Base-by-base conservation (phyloP, 2,113 vertebrate genomes). In the Micromys minutus region DNA sequence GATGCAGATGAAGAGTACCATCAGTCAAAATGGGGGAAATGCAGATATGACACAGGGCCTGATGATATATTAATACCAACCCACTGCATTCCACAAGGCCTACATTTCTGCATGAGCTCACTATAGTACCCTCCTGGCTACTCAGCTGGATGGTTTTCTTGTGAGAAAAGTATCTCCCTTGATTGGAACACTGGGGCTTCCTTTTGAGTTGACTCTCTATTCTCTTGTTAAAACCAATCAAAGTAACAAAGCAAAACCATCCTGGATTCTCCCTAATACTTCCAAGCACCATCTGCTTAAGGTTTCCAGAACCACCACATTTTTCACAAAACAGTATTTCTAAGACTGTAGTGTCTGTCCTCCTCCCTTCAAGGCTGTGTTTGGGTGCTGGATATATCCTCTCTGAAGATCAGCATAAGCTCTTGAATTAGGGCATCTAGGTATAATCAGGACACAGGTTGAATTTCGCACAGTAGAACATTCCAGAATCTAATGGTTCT, bases 11-110 rank as follows among this genome's bases (percentile, higher is more conserved):
- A 92, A 87, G 47, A 85, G 19, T 74, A 52, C 74, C 13, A 3
- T 77, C 55, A 83, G 55, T 86, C 67, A 72, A 59, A 89, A 87
- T 85, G 67, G 87, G 74, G n/a, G 63, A 92, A 90, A 71, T 31
- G 7, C 22, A 83, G 50, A 15, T 10, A 45, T 80, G 39, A 50
- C 55, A 29, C 1, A 7, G 52, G 11, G 3, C 24, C 69, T 26
- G 24, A 65, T n/a, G 59, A 71, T 83, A 57, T 84, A 77, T 13
- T 47, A 65, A 3, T 6, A 79, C 21, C 34, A 42, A 29, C 16
- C 45, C 10, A 47, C 21, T 57, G 31, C 50, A 52, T 93, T 26
- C 31, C 47, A 7, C 17, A 59, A 65, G 12, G 71, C 31, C 69
- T 81, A n/a, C 34, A 36, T 15, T 45, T 42, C 47, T 61, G 67